phyloP scores from a whole-genome alignment of 2,888 invertebrate genomes.

The Eupithecia dodoneata region DNA sequence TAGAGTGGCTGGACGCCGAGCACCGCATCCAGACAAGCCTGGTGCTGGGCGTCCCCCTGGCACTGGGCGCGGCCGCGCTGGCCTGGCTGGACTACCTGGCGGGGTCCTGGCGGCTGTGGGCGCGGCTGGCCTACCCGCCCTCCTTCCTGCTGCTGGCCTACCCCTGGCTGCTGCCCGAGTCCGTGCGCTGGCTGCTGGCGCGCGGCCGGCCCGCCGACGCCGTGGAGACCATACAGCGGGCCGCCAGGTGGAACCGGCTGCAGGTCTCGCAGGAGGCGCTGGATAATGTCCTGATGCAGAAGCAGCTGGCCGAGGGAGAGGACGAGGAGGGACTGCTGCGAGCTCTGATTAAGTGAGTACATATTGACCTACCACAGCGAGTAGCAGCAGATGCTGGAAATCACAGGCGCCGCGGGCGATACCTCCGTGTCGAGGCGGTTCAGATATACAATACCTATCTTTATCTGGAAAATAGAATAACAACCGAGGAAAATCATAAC shows the following conservation, averaged over 20 bases:
- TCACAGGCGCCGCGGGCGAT: no score
- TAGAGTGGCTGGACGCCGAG: constrained; percentile 90
- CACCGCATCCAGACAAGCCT: constrained; percentile 89
- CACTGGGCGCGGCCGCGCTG: constrained; percentile 87
- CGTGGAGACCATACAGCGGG: constrained; percentile 82
- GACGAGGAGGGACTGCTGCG: constrained; percentile 67
- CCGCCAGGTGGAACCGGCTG: constrained; percentile 85
- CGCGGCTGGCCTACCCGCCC: constrained; percentile 88
- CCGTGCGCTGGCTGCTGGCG: constrained; percentile 90
- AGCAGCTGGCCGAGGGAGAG: constrained; percentile 57
- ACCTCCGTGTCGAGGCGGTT: neutral
- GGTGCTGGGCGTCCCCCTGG: constrained; percentile 88
- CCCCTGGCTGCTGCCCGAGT: constrained; percentile 89
- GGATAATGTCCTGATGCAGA: constrained; percentile 64
- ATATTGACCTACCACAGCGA: neutral
- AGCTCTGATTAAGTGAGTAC: constrained; percentile 68
- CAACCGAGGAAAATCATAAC: neutral
- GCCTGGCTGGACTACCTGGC: constrained; percentile 87
- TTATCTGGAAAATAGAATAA: neutral
- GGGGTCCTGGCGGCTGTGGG: constrained; percentile 88
- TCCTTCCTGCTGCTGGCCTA: constrained; percentile 87
- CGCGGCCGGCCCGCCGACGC: constrained; percentile 86
- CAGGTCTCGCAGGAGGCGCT: constrained; percentile 78
- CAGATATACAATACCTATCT: neutral
- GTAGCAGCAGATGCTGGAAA: neutral